phyloP scores from a whole-genome alignment of 2,113 vertebrate genomes.

The Pangasianodon hypophthalmus region DNA sequence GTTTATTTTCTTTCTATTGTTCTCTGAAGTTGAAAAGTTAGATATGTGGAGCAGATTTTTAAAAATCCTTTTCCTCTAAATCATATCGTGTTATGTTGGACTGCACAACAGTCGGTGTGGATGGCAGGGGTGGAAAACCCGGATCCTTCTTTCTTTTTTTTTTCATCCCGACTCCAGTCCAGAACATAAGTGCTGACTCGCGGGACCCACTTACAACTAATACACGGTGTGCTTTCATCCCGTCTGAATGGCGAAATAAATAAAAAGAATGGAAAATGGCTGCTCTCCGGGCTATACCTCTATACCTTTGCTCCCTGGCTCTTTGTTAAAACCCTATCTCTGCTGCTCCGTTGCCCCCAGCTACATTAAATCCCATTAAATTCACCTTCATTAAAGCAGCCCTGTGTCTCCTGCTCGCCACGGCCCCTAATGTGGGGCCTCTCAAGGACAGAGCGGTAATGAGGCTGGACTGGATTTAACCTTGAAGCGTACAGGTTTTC shows the following conservation, averaged over 20 bases:
- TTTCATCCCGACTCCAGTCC: constrained; percentile 54
- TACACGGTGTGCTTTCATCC: constrained; percentile 69
- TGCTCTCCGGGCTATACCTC: constrained; percentile 74
- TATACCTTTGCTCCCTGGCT: constrained; percentile 77
- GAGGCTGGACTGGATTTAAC: constrained; percentile 81
- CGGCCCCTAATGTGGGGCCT: constrained; percentile 73
- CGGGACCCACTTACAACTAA: constrained; percentile 69
- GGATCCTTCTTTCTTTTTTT: constrained; percentile 50
- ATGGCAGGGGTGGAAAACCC: constrained; percentile 55
- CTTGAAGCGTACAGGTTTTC: constrained; percentile 82
- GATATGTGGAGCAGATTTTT: constrained; percentile 34
- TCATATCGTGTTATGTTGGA: constrained; percentile 49
- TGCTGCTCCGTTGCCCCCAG: constrained; percentile 80
- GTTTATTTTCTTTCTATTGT: constrained; percentile 7
- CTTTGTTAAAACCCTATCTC: constrained; percentile 84
- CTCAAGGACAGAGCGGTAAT: constrained; percentile 81
- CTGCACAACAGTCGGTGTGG: constrained; percentile 55
- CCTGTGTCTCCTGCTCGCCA: constrained; percentile 70
- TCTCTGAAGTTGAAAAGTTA: constrained; percentile 45
- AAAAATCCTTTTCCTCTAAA: constrained; percentile 41
- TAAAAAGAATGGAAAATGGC: constrained; percentile 77
- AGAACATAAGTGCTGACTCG: constrained; percentile 67
- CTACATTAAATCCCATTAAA: constrained; percentile 86
- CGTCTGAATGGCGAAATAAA: constrained; percentile 77
- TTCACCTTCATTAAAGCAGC: constrained; percentile 84